These are phyloP conservation scores for Drosophila tani DNA, from an alignment of 1,140 invertebrate genomes.

Conservation along the genomic window DNA sequence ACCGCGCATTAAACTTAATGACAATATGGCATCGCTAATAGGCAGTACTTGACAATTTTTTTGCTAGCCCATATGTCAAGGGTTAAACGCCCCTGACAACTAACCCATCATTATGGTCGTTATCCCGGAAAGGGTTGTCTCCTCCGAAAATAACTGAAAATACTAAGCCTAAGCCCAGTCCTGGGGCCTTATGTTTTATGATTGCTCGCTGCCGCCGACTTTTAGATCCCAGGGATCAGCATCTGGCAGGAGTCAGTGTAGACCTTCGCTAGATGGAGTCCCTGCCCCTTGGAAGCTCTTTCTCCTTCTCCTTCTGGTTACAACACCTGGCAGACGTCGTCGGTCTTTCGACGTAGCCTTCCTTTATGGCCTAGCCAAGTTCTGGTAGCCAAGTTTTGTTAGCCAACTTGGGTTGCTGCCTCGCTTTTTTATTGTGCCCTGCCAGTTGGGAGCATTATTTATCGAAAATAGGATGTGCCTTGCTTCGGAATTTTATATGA, in stretches of 20 bases:
- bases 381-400: conserved; percentile 25
- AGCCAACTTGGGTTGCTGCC: conserved; percentile 1
- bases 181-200: conserved; percentile 62
- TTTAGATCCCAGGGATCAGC: conserved; percentile 13
- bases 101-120: conserved; percentile 23
- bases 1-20: conserved; percentile 70
- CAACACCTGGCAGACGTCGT: conserved; percentile 23
- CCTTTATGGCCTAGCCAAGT: conserved; percentile 15
- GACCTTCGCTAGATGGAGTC: not conserved
- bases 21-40: conserved; percentile 67
- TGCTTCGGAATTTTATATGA: too few relatives aligned
- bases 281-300: not conserved
- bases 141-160: conserved; percentile 1
- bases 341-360: not conserved
- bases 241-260: conserved; percentile 13
- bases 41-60: conserved; percentile 10
- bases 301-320: not conserved
- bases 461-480: not conserved
- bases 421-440: conserved; percentile 6
- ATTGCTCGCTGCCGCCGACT: conserved; percentile 22
- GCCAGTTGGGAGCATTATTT: not conserved
- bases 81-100: conserved; percentile 55
- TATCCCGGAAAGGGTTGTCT: conserved; percentile 47
- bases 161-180: conserved; percentile 42
- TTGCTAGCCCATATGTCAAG: conserved; percentile 61